Base-by-base conservation (phyloP, 2,113 vertebrate genomes). In the Ifrita kowaldi region DNA sequence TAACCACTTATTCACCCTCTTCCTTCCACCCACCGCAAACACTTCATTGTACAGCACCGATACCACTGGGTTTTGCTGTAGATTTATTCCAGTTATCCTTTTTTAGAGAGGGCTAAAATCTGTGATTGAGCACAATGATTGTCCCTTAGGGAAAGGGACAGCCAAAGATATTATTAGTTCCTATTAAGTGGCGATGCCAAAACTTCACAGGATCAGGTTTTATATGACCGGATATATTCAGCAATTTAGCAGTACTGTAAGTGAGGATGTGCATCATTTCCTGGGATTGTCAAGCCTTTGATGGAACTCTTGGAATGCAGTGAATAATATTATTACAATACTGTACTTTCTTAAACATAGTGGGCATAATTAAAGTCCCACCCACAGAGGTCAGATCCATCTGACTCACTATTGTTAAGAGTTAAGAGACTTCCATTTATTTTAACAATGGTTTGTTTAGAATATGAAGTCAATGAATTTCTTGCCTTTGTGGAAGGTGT, bases 241-340 rank as follows among this genome's bases (percentile, higher is more conserved):
- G 39, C 74, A 50, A 84, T 89, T 86, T 41, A 89, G 39, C 41
- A 64, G 50, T 50, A 83, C 82, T 93, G 71, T 95, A 89, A 90
- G 47, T 81, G 87, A 97, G 95, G 95, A 95, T 90, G 75, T 95
- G 84, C 89, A 87, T 96, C 17, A 28, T 93, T 95, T 97, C 89
- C 89, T 90, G 79, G 68, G 84, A 95, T 96, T 97, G 95, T 97
- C 68, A 88, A 89, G 37, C 55, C 60, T 82, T 74, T 88, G 87
- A 83, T 95, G 95, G 91, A 97, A 95, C 87, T 95, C 78, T 73
- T 92, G 95, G 92, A 95, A 97, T 96, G 95, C 83, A 87, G 55
- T 83, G 95, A 96, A 95, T 83, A 96, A 95, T 91, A 87, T 90
- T 89, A 75, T 96, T 94, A 95, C 83, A 96, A 74, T 96, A 90